Percentiles rank a stretch among this genome's conserved stretches.
Conservation (phyloP, 1,140 invertebrate genomes). For the Epicauta chinensis region DNA sequence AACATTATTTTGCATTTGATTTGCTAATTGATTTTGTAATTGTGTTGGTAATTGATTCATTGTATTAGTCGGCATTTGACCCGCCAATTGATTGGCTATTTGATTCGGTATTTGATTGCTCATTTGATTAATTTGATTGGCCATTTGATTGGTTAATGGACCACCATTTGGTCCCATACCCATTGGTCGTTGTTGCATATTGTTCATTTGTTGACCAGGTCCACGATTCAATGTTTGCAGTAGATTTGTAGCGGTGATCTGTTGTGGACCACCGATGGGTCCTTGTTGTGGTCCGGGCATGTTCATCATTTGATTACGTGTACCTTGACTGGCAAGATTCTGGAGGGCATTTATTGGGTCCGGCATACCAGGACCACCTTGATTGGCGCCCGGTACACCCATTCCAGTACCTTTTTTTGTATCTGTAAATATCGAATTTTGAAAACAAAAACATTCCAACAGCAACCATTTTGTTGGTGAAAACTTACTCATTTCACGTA, state of each 20-base stretch:
- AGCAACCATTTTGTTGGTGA: not conserved
- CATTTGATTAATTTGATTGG: slow-evolving; percentile 28
- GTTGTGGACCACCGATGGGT: slow-evolving; percentile 49
- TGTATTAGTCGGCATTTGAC: slow-evolving; percentile 36
- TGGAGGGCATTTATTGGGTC: slow-evolving; percentile 85
- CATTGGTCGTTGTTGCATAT: slow-evolving; percentile 48
- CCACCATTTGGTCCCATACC: slow-evolving; percentile 37
- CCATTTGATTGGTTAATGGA: slow-evolving; percentile 37
- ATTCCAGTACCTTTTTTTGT: slow-evolving; percentile 46
- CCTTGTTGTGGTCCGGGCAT: slow-evolving; percentile 47
- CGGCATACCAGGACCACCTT: slow-evolving; percentile 48
- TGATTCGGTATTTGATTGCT: slow-evolving; percentile 35
- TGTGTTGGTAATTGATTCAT: slow-evolving; percentile 24
- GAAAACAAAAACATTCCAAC: not conserved
- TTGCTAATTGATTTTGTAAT: slow-evolving; percentile 28
- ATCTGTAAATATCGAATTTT: slow-evolving; percentile 38
- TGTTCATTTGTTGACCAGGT: slow-evolving; percentile 47
- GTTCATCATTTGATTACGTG: slow-evolving; percentile 44
- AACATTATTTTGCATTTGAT: slow-evolving; percentile 47
- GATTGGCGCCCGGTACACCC: slow-evolving; percentile 30
- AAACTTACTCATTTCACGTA: slow-evolving; percentile 76
- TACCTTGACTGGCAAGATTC: slow-evolving; percentile 69
- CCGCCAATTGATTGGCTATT: slow-evolving; percentile 33
- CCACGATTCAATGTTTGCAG: slow-evolving; percentile 56
- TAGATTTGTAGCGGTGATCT: slow-evolving; percentile 48